These are phyloP conservation scores for Ptyas mucosa DNA, from an alignment of 2,113 vertebrate genomes.

Conservation along the genomic window DNA sequence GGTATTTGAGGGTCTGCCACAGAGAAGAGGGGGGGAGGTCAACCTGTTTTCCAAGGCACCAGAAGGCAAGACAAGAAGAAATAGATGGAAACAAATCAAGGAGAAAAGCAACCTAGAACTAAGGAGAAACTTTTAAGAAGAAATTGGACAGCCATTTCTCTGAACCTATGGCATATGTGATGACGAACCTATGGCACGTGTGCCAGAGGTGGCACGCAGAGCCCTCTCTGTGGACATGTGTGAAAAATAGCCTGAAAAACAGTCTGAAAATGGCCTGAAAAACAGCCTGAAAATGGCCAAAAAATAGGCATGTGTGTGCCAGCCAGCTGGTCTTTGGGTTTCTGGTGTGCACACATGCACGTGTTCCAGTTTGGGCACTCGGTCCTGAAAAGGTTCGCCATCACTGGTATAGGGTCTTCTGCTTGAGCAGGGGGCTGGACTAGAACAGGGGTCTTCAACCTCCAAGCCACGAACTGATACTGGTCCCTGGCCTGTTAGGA, in stretches of 20 bases:
- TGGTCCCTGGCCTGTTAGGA: not conserved
- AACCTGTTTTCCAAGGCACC: not conserved
- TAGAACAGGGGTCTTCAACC: not conserved
- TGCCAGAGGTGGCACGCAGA: no score
- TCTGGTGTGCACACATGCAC: no score
- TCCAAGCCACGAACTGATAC: not conserved
- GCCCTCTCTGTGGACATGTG: no score
- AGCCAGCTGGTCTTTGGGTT: no score
- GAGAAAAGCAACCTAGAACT: not conserved
- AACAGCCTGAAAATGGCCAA: no score
- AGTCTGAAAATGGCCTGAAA: no score
- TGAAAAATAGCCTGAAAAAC: no score
- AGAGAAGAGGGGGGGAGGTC: not conserved
- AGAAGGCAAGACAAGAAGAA: not conserved
- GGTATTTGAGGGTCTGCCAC: not conserved
- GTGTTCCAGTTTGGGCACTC: no score
- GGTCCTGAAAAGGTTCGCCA: no score
- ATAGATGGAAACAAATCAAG: not conserved
- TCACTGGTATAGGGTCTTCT: not conserved
- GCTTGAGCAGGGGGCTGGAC: not conserved
- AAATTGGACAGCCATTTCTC: not conserved
- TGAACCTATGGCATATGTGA: no score
- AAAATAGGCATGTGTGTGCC: no score
- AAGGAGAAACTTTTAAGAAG: not conserved
- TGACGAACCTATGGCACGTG: no score